Conservation (phyloP, 2,113 vertebrate genomes). For the Prinia subflava region DNA sequence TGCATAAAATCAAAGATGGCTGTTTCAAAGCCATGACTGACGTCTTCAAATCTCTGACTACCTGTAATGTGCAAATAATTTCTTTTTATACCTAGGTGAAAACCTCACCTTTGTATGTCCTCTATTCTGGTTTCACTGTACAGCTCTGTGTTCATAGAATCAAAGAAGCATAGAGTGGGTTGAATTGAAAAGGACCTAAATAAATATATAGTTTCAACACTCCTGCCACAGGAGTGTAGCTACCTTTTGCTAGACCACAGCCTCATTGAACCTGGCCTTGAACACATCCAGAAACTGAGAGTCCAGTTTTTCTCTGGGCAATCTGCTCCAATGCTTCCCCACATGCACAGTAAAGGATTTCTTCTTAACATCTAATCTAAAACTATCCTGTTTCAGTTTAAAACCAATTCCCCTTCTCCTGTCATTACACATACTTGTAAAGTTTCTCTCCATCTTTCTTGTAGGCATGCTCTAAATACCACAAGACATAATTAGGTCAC, state of each 20-base stretch:
- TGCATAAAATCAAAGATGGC: background rate
- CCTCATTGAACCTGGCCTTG: background rate
- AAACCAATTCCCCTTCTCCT: background rate
- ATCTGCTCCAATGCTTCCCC: background rate
- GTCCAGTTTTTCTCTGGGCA: background rate
- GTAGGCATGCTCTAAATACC: fast-evolving
- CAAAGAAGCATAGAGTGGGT: background rate
- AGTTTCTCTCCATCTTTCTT: background rate
- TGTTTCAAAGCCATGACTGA: background rate
- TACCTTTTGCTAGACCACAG: background rate
- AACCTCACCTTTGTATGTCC: background rate
- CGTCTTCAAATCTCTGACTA: background rate
- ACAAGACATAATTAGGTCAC: background rate
- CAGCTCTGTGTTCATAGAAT: background rate
- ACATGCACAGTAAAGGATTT: background rate
- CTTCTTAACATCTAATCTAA: background rate
- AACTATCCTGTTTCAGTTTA: background rate
- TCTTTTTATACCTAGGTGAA: background rate
- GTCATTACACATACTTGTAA: background rate
- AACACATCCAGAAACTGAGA: background rate
- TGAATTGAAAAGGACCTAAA: background rate
- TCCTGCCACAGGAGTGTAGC: background rate
- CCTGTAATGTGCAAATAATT: background rate
- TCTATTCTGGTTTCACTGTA: background rate
- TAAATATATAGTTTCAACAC: background rate